These are phyloP conservation scores for Brachyhypopomus gauderio DNA, from an alignment of 2,113 vertebrate genomes.

Conservation along the genomic window DNA sequence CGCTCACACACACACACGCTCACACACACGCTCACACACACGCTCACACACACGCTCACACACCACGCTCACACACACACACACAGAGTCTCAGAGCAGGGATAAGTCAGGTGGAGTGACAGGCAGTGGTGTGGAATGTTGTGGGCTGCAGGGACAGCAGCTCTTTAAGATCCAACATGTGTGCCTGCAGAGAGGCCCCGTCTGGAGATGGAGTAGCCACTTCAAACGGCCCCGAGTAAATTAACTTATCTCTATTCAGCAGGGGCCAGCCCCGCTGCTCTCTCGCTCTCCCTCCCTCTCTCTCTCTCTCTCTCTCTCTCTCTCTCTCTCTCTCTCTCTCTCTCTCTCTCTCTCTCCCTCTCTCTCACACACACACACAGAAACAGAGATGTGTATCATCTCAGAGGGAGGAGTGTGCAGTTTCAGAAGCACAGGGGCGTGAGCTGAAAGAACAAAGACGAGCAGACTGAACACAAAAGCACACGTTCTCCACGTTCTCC, in stretches of 20 bases:
- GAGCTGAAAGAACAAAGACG: conserved; percentile 21
- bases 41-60: conserved; percentile 21
- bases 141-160: conserved; percentile 56
- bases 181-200: conserved; percentile 66
- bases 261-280: conserved; percentile 81
- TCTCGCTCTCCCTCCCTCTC: conserved; percentile 64
- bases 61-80: conserved; percentile 49
- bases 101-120: conserved; percentile 73
- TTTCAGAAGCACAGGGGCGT: conserved; percentile 32
- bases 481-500: not conserved
- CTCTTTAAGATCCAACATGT: conserved; percentile 72
- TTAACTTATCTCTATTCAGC: conserved; percentile 86
- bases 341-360: conserved; percentile 67
- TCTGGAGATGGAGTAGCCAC: conserved; percentile 80
- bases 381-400: not conserved
- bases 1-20: too few relatives aligned
- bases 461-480: conserved; percentile 3
- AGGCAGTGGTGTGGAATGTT: conserved; percentile 68
- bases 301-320: conserved; percentile 77
- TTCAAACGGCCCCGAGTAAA: conserved; percentile 87
- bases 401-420: conserved; percentile 23
- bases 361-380: conserved; percentile 67
- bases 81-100: conserved; percentile 68
- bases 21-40: too few relatives aligned
- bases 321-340: conserved; percentile 69